These are phyloP conservation scores for Zenarchopterus dispar DNA, from an alignment of 2,797 vertebrate species.

Conservation along the genomic window DNA sequence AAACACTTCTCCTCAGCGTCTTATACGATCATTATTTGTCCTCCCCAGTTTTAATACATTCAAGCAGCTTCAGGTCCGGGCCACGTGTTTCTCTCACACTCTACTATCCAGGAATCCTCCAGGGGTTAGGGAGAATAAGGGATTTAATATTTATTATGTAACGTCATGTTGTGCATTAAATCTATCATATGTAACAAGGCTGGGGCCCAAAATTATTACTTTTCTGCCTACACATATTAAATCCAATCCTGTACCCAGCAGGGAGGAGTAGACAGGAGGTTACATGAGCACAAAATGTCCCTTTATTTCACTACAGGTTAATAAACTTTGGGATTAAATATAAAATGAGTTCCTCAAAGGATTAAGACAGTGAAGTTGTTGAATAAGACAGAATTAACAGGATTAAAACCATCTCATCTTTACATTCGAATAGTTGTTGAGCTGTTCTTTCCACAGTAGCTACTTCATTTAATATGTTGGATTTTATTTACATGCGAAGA, in stretches of 20 bases:
- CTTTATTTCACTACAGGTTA: constrained; percentile 1
- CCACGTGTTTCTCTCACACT: constrained; percentile 18
- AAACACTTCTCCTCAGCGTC: neutral
- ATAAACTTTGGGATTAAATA: constrained; percentile 8
- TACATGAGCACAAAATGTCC: constrained; percentile 5
- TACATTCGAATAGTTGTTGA: neutral
- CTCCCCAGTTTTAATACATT: neutral
- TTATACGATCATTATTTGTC: neutral
- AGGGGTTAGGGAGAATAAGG: constrained; percentile 21
- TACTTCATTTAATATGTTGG: neutral
- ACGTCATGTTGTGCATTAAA: constrained; percentile 36
- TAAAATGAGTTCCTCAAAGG: neutral
- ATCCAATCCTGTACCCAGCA: constrained; percentile 5
- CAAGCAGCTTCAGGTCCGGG: constrained; percentile 3
- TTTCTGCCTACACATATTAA: constrained; percentile 21
- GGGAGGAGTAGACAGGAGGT: neutral
- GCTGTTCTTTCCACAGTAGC: neutral
- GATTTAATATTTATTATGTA: constrained; percentile 46
- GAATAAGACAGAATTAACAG: neutral
- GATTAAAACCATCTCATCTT: neutral
- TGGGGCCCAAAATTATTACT: constrained; percentile 21
- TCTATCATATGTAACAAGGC: constrained; percentile 15
- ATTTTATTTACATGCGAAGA: neutral
- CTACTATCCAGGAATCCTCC: constrained; percentile 19
- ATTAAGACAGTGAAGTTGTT: neutral